Evolutionary conservation across 2,888 invertebrate species (phyloP), one percentile per base, ranked within the genome.

Genomic region (Drosophila paranaensis): DNA sequence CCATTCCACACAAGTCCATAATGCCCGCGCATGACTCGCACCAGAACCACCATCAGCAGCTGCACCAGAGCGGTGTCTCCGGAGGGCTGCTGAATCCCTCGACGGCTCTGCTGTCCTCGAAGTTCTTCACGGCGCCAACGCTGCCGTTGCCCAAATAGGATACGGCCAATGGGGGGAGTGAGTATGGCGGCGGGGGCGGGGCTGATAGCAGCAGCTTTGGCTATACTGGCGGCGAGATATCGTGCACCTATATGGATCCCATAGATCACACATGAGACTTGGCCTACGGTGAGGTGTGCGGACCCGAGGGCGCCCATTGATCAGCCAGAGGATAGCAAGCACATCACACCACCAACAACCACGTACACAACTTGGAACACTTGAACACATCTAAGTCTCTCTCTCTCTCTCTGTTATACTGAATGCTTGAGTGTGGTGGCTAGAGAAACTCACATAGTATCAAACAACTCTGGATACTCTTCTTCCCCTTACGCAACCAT

Each of bases 121-220:
- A 92, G 82, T 92, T 92, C 88, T 92, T 92, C 82, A 91, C 92
- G 77, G 92, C 92, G 74, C 91, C 92, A 71, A 92, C 92, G 79
- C 79, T 92, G 89, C 92, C 91, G 71, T 83, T 92, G 90, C 92
- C 91, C 88, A 92, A 92, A 92, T 92, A 92, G 91, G 90, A 91
- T 91, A 88, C 91, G 91, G 91, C 91, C 91, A 88, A 83, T 80
- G 91, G 91, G 88, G 91, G 91, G 81, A 82, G 84, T 85, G 84
- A 84, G 73, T 84, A 74, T 40, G 72, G 73, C 54, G 82, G 76
- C 70, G 73, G 73, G 62, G 68, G 81, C 55, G 71, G 55, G 46
- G 58, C 54, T 35, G 66, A 69, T 46, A 73, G 76, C 71, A 82
- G 76, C 70, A 81, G 86, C 73, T 88, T 90, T 74, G 90, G 90